phyloP scores from a whole-genome alignment of 2,113 vertebrate species.

The Otus sunia region DNA sequence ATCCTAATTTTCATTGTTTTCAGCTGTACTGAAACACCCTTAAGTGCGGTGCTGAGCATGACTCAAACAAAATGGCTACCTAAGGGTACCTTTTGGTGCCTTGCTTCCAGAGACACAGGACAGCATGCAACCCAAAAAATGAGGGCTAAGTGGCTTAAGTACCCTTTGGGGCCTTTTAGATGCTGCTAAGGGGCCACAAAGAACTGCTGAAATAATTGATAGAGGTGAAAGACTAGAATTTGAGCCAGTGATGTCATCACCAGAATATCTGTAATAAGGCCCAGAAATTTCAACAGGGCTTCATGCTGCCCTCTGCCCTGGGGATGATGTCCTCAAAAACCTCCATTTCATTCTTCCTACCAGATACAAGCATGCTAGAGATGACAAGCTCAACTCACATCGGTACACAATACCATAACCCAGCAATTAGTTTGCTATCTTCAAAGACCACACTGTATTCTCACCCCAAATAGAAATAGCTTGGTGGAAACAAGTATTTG shows the following conservation, averaged over 20 bases:
- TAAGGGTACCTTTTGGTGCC: background rate
- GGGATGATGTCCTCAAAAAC: background rate
- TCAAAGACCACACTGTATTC: background rate
- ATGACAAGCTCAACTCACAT: background rate
- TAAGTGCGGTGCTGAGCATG: background rate
- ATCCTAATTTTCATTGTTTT: background rate
- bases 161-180: background rate
- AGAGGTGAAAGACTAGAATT: background rate
- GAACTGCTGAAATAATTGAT: background rate
- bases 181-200: background rate
- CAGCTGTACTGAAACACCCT: background rate
- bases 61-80: background rate
- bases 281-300: background rate
- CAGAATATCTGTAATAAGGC: background rate
- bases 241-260: background rate
- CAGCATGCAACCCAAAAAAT: fast-evolving
- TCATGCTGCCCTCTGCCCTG: background rate
- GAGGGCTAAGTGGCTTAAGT: background rate
- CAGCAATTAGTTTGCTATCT: background rate
- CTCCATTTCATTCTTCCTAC: background rate
- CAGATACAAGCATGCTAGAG: background rate
- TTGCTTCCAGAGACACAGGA: background rate
- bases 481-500: background rate
- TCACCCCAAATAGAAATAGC: background rate
- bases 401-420: background rate